phyloP scores from a whole-genome alignment of 1,140 invertebrate genomes.

The Colletes latitarsis region DNA sequence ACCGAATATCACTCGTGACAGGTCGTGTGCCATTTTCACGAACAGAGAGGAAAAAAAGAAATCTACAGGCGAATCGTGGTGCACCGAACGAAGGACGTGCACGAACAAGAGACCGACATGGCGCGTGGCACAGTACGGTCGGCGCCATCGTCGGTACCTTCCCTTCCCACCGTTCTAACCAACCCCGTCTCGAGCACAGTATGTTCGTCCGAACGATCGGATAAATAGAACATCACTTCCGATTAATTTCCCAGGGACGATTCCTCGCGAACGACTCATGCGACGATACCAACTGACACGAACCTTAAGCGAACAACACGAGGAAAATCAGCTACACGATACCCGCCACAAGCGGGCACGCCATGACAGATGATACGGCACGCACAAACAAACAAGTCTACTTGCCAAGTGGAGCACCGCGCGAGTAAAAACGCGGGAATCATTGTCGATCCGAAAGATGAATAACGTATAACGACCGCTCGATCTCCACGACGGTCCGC shows the following conservation, averaged over 20 bases:
- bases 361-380: slow-evolving; percentile 73
- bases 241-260: too few species aligned
- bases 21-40: slow-evolving; percentile 38
- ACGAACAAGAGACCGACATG: slow-evolving; percentile 69
- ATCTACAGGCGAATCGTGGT: slow-evolving; percentile 42
- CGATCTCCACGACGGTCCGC: background rate
- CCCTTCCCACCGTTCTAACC: slow-evolving; percentile 51
- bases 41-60: slow-evolving; percentile 38
- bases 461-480: background rate
- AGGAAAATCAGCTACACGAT: slow-evolving; percentile 29
- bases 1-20: slow-evolving; percentile 12
- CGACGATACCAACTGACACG: slow-evolving; percentile 17
- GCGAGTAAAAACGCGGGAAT: slow-evolving; percentile 50
- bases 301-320: background rate
- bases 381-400: slow-evolving; percentile 68
- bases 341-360: slow-evolving; percentile 65
- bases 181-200: slow-evolving; percentile 34
- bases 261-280: background rate
- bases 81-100: slow-evolving; percentile 71
- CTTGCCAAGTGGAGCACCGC: slow-evolving; percentile 59
- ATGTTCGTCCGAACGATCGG: background rate
- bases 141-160: slow-evolving; percentile 73
- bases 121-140: slow-evolving; percentile 74
- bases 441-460: background rate
- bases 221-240: background rate